These are phyloP conservation scores for Zygothrica quintamaculata DNA, from an alignment of 2,888 invertebrate species.

Conservation along the genomic window DNA sequence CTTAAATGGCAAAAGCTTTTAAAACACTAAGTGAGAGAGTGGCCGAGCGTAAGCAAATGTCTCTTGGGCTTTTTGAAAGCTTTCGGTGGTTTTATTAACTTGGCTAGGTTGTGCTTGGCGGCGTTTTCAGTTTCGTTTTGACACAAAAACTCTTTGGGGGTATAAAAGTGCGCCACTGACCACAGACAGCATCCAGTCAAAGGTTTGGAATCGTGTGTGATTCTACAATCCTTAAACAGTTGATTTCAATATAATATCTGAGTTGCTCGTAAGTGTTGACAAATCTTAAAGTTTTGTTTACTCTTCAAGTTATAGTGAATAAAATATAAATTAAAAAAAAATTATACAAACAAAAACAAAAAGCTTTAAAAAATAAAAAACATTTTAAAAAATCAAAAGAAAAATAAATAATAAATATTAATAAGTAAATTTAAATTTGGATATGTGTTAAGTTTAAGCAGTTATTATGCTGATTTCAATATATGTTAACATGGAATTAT, in stretches of 20 bases:
- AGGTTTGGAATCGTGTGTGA: conserved; percentile 85
- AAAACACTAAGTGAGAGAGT: conserved; percentile 30
- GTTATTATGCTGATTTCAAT: conserved; percentile 5
- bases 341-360: neutral
- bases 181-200: conserved; percentile 85
- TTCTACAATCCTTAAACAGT: conserved; percentile 84
- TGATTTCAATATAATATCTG: conserved; percentile 57
- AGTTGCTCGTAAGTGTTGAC: conserved; percentile 72
- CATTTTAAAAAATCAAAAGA: conserved; percentile 3
- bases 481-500: conserved; percentile 34
- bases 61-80: conserved; percentile 29
- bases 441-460: conserved; percentile 15
- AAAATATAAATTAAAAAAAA: neutral
- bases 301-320: conserved; percentile 29
- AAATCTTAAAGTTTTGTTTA: conserved; percentile 86
- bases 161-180: conserved; percentile 85
- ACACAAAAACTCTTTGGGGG: conserved; percentile 82
- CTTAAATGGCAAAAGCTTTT: conserved; percentile 29
- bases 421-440: conserved; percentile 2
- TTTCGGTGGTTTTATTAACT: conserved; percentile 41
- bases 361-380: neutral
- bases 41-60: no score
- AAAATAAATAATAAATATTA: conserved; percentile 4
- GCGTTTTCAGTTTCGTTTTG: conserved; percentile 73
- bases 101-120: conserved; percentile 54